Conservation (phyloP, 2,888 invertebrate species). For the Tetranychus truncatus region DNA sequence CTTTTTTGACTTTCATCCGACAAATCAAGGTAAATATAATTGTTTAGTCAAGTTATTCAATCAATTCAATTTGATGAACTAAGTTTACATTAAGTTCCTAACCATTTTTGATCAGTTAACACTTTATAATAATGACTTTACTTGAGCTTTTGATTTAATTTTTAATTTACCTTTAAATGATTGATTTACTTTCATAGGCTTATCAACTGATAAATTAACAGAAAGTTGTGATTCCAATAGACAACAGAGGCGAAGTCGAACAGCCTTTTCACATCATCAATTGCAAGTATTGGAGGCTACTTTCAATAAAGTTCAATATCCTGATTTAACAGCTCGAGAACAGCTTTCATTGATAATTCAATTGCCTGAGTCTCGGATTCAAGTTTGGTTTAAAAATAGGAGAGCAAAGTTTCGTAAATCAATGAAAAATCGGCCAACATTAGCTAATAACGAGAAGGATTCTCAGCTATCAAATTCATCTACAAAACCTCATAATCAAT, state of each 20-base stretch:
- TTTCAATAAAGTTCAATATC: conserved; percentile 37
- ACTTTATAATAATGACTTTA: no score
- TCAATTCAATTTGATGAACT: not conserved
- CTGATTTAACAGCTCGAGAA: conserved; percentile 37
- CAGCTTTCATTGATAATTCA: conserved; percentile 36
- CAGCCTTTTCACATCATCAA: conserved; percentile 37
- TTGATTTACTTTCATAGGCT: not conserved
- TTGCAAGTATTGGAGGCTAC: conserved; percentile 35
- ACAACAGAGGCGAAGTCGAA: conserved; percentile 36
- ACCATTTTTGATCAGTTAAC: no score
- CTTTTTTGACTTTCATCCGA: not conserved
- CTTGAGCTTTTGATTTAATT: not conserved
- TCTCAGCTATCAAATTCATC: not conserved
- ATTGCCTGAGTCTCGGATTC: conserved; percentile 37
- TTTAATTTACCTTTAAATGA: not conserved
- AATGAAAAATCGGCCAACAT: conserved; percentile 26
- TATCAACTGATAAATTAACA: not conserved
- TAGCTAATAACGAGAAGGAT: not conserved
- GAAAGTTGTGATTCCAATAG: conserved; percentile 24
- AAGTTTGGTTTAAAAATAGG: conserved; percentile 38
- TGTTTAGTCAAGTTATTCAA: not conserved
- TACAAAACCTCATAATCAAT: not conserved
- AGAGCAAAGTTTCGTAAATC: conserved; percentile 36
- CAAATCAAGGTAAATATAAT: not conserved
- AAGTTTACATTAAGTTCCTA: not conserved